Evolutionary conservation across 2,888 invertebrate species (phyloP).

Genomic region (Sturmia bella): DNA sequence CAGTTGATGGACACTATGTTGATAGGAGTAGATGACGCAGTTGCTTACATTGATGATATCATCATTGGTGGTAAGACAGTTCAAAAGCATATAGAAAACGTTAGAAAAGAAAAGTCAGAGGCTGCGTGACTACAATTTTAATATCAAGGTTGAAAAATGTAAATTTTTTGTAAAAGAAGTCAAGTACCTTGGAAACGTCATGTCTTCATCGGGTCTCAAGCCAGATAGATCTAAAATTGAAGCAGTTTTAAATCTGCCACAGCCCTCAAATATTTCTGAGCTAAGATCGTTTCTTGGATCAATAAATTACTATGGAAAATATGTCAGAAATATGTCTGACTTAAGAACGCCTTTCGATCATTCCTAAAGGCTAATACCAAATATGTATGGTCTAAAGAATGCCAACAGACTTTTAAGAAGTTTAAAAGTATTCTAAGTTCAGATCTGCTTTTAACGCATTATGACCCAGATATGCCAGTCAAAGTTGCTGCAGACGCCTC

Average conservation of each 20-base stretch:
- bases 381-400: not conserved
- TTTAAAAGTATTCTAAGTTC: conserved; percentile 3
- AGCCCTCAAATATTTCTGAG: conserved; percentile 7
- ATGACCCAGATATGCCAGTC: not conserved
- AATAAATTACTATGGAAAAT: conserved; percentile 40
- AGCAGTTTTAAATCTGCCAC: not conserved
- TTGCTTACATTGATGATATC: conserved; percentile 19
- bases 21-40: conserved; percentile 15
- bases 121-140: conserved; percentile 10
- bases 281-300: conserved; percentile 2
- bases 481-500: not conserved
- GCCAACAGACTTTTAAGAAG: not conserved
- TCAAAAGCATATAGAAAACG: conserved; percentile 5
- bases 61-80: conserved; percentile 2
- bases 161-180: conserved; percentile 18
- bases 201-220: not conserved
- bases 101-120: conserved; percentile 1
- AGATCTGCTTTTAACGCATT: not conserved
- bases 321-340: conserved; percentile 13
- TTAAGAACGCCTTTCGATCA: conserved; percentile 5
- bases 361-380: not conserved
- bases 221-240: conserved; percentile 17
- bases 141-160: conserved; percentile 24
- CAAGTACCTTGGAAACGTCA: conserved; percentile 11
- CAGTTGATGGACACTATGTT: conserved; percentile 37